Conservation (phyloP, 2,888 invertebrate species). For the Endomychus coccineus region DNA sequence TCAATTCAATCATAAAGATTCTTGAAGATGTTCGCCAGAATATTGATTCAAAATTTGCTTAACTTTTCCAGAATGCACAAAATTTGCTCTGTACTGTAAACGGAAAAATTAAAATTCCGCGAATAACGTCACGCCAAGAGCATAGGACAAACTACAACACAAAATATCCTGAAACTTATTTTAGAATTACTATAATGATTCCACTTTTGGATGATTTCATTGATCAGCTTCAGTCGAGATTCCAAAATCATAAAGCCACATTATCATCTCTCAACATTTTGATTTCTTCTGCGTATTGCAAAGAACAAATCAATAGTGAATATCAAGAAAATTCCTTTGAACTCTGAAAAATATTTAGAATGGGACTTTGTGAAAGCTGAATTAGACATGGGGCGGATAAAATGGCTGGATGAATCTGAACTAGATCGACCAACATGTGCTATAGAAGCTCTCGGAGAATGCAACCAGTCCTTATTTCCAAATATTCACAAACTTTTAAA, state of each 20-base stretch:
- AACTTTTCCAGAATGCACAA: slow-evolving; percentile 6
- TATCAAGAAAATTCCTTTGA: slow-evolving; percentile 1
- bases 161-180: slow-evolving; percentile 8
- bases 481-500: slow-evolving; percentile 17
- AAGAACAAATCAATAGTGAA: slow-evolving; percentile 6
- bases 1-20: slow-evolving; percentile 1
- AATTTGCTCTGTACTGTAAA: slow-evolving; percentile 9
- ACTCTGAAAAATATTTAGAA: slow-evolving; percentile 12
- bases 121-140: slow-evolving; percentile 8
- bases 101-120: slow-evolving; percentile 6
- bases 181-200: slow-evolving; percentile 6
- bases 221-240: slow-evolving; percentile 11
- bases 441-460: slow-evolving; percentile 12
- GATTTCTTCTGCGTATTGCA: slow-evolving; percentile 4
- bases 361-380: slow-evolving; percentile 11
- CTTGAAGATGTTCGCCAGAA: slow-evolving; percentile 1
- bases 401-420: slow-evolving; percentile 10
- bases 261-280: slow-evolving; percentile 6
- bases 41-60: slow-evolving; percentile 2
- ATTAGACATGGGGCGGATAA: slow-evolving; percentile 11
- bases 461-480: slow-evolving; percentile 12
- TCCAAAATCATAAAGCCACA: slow-evolving; percentile 10
- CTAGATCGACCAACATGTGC: slow-evolving; percentile 12
- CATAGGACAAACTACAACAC: slow-evolving; percentile 8
- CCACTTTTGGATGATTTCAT: slow-evolving; percentile 6